Percentiles rank a stretch among this genome's conserved stretches.
These are phyloP conservation scores for Anorthoa munda DNA, from an alignment of 2,888 invertebrate genomes.

Conservation along the genomic window DNA sequence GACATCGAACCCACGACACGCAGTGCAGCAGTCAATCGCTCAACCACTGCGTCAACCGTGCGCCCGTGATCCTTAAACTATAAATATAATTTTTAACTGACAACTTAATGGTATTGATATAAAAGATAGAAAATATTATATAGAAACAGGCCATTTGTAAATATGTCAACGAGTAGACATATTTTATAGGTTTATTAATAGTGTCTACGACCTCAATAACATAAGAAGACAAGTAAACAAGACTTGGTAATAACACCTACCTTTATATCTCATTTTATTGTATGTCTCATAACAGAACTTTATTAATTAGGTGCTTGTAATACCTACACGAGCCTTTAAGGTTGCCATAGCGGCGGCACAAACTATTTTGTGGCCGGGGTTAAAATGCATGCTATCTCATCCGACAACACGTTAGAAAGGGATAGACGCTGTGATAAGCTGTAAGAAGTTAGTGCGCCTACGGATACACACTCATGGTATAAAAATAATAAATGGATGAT, in stretches of 20 bases:
- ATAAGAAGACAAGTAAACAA: constrained; percentile 17
- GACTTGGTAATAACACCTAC: constrained; percentile 16
- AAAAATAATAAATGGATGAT: too few relatives aligned
- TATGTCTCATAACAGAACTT: constrained; percentile 15
- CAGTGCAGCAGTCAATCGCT: too few relatives aligned
- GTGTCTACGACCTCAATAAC: constrained; percentile 30
- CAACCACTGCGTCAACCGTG: too few relatives aligned
- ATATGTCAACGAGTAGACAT: constrained; percentile 5
- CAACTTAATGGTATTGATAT: neutral
- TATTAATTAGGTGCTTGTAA: constrained; percentile 19
- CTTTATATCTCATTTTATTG: constrained; percentile 15
- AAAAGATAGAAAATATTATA: constrained; percentile 8
- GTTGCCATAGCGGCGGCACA: too few relatives aligned
- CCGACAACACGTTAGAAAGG: too few relatives aligned
- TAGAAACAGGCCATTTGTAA: constrained; percentile 14
- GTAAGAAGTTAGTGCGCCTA: too few relatives aligned
- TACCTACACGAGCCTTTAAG: too few relatives aligned
- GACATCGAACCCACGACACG: too few relatives aligned
- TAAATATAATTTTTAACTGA: neutral
- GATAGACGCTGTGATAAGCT: too few relatives aligned
- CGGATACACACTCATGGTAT: too few relatives aligned
- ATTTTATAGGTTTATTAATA: constrained; percentile 20
- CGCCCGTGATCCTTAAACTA: neutral
- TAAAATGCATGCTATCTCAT: too few relatives aligned
- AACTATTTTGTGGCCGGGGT: too few relatives aligned